phyloP scores from a whole-genome alignment of 2,888 invertebrate genomes.

The Lamproptera curius region DNA sequence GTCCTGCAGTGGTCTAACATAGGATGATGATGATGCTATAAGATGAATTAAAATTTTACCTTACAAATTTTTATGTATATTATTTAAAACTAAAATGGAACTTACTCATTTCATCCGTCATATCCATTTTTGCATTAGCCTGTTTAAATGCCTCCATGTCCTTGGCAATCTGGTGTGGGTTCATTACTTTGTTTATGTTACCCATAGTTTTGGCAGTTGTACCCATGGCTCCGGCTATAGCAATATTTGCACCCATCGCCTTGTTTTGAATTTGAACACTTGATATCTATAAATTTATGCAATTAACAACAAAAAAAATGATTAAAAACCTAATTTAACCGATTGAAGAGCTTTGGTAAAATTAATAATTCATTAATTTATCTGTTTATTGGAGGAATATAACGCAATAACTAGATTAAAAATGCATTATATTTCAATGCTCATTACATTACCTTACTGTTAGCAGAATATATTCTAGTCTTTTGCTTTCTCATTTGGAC shows the following conservation, averaged over 20 bases:
- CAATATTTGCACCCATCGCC: conserved; percentile 93
- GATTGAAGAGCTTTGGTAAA: no score
- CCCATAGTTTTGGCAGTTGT: conserved; percentile 94
- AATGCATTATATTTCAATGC: no score
- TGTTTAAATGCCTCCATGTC: conserved; percentile 91
- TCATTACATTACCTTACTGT: conserved; percentile 90
- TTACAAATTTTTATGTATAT: no score
- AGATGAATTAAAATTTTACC: no score
- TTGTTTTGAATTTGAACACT: conserved; percentile 92
- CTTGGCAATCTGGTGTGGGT: conserved; percentile 89
- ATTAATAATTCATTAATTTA: no score
- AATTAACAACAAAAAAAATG: neutral
- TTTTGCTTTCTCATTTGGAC: conserved; percentile 93
- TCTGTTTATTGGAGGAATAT: no score
- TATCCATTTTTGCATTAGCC: conserved; percentile 93
- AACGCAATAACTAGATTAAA: conserved; percentile 12
- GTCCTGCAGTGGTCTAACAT: no score
- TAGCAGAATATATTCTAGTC: conserved; percentile 87
- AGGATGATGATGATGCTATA: no score
- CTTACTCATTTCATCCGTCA: conserved; percentile 97
- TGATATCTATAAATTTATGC: conserved; percentile 59
- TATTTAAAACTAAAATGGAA: no score
- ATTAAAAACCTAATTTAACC: no score
- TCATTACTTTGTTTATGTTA: conserved; percentile 91
- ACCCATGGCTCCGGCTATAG: conserved; percentile 92